A percentile compares a stretch with the other conserved stretches of the same genome.
phyloP scores from a whole-genome alignment of 2,888 invertebrate genomes.

The Timandra comae region DNA sequence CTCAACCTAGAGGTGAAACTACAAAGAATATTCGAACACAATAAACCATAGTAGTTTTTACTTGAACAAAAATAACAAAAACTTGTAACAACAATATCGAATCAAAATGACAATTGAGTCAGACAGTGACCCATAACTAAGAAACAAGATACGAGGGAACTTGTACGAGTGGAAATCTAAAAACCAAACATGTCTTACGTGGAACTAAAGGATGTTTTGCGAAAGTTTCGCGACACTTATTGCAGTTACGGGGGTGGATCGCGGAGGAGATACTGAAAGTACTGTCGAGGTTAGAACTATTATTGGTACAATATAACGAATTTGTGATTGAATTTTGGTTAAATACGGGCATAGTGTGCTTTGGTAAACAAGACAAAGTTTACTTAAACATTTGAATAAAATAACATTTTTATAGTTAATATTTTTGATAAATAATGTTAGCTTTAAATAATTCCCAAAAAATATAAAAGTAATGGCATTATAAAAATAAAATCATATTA shows the following conservation, averaged over 20 bases:
- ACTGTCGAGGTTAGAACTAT: conserved; percentile 10
- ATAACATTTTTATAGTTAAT: no score
- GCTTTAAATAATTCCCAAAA: no score
- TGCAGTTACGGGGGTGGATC: conserved; percentile 39
- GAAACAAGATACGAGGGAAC: conserved; percentile 30
- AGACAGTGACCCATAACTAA: conserved; percentile 45
- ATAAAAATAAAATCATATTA: no score
- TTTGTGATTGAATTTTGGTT: no score
- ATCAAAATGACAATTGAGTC: conserved; percentile 38
- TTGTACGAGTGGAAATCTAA: conserved; percentile 45
- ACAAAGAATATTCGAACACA: no score
- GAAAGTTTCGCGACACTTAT: conserved; percentile 60
- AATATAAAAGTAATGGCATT: no score
- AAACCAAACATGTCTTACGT: conserved; percentile 57
- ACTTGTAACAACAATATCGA: conserved; percentile 38
- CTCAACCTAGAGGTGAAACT: no score
- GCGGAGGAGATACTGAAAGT: conserved; percentile 12
- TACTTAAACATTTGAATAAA: no score
- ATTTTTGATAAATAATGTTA: no score
- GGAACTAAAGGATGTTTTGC: conserved; percentile 53
- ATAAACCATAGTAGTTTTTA: no score
- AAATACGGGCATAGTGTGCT: no score
- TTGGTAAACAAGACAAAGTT: no score
- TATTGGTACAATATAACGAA: neutral
- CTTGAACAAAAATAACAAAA: conserved; percentile 15